Evolutionary conservation across 2,888 invertebrate genomes (phyloP).

Genomic region (Coenonympha arcania): DNA sequence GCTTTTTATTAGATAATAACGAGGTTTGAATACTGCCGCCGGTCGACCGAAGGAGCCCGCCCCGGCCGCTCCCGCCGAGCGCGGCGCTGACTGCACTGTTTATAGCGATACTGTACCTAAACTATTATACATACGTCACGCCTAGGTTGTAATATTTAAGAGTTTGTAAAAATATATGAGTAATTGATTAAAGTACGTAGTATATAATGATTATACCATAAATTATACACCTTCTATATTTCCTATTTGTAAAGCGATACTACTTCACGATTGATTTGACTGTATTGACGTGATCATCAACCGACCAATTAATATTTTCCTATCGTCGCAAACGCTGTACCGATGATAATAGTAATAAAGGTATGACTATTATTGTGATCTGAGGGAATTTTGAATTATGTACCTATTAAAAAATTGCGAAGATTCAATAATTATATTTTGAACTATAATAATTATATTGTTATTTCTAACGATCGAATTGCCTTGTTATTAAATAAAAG

Average conservation of each 20-base stretch:
- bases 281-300: conserved; percentile 29
- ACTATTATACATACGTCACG: conserved; percentile 17
- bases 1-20: conserved; percentile 19
- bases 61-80: neutral
- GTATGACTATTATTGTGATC: neutral
- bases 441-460: neutral
- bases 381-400: neutral
- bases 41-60: neutral
- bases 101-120: conserved; percentile 4
- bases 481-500: conserved; percentile 25
- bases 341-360: conserved; percentile 1
- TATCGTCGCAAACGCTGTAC: conserved; percentile 22
- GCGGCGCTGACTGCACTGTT: conserved; percentile 21
- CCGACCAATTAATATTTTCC: conserved; percentile 45
- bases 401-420: neutral
- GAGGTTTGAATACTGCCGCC: conserved; percentile 16
- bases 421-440: neutral
- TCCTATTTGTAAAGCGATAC: conserved; percentile 36
- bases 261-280: conserved; percentile 30
- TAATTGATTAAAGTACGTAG: conserved; percentile 21
- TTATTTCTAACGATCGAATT: conserved; percentile 13
- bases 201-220: too few species aligned
- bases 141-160: conserved; percentile 20
- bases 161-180: conserved; percentile 36
- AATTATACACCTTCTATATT: conserved; percentile 20